Evolutionary conservation across 2,888 invertebrate genomes (phyloP).

Genomic region (Scotopteryx bipunctaria): DNA sequence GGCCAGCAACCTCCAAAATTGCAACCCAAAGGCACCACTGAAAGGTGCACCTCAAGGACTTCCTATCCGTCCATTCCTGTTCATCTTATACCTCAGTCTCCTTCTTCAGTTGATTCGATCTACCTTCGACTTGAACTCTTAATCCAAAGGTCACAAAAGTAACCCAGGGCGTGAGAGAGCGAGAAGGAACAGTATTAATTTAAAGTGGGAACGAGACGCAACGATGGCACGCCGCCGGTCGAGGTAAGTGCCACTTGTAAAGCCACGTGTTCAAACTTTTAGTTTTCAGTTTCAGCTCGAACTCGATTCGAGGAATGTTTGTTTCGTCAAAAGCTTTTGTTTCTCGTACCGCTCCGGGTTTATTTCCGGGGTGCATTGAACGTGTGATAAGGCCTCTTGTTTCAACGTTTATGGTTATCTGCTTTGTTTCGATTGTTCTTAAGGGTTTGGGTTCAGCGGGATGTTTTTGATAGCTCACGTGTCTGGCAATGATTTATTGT

Average conservation of each 20-base stretch:
- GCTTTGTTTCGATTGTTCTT: constrained; percentile 24
- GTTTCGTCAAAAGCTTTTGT: constrained; percentile 33
- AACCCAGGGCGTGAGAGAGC: constrained; percentile 77
- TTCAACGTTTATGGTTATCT: constrained; percentile 23
- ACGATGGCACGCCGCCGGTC: constrained; percentile 70
- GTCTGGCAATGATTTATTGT: constrained; percentile 17
- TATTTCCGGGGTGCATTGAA: constrained; percentile 35
- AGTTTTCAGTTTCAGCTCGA: constrained; percentile 39
- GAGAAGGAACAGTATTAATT: constrained; percentile 65
- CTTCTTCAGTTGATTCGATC: constrained; percentile 33
- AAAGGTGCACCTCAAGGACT: constrained; percentile 49
- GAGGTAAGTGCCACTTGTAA: constrained; percentile 77
- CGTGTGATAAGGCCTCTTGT: constrained; percentile 29
- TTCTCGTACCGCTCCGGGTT: constrained; percentile 24
- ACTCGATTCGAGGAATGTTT: constrained; percentile 32
- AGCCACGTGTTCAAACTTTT: constrained; percentile 74
- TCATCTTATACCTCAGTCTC: constrained; percentile 31
- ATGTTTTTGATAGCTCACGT: constrained; percentile 10
- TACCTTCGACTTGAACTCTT: constrained; percentile 37
- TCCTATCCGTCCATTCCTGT: constrained; percentile 35
- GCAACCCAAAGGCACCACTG: constrained; percentile 45
- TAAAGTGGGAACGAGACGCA: constrained; percentile 81
- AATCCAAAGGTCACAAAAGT: constrained; percentile 43
- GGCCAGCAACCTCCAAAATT: constrained; percentile 49
- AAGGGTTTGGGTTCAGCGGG: constrained; percentile 13